phyloP scores from a whole-genome alignment of 53 echinoderm and acorn worm genomes.

The Echinarachnius parma region DNA sequence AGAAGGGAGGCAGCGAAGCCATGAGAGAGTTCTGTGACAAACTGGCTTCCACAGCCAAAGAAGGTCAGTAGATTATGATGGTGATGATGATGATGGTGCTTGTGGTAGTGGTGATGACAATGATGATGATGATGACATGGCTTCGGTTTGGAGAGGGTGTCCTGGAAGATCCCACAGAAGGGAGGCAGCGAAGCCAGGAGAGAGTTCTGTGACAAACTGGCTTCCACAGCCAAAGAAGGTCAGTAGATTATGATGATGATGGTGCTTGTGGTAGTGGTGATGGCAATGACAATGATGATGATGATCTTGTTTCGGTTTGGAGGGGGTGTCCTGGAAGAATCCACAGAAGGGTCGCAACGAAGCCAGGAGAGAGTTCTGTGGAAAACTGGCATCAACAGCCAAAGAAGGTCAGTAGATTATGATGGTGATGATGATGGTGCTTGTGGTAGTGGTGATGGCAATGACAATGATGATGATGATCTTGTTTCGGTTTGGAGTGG shows the following conservation, averaged over 20 bases:
- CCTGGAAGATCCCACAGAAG: background rate
- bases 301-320: too few species aligned
- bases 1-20: slow-evolving; percentile 1
- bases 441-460: too few species aligned
- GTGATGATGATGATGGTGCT: slow-evolving; percentile 28
- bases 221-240: slow-evolving; percentile 50
- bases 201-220: slow-evolving; percentile 53
- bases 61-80: slow-evolving; percentile 34
- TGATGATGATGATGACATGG: slow-evolving; percentile 58
- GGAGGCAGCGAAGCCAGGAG: slow-evolving; percentile 5
- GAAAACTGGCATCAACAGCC: slow-evolving; percentile 48
- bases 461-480: too few species aligned
- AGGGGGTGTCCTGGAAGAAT: slow-evolving; percentile 16
- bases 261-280: too few species aligned
- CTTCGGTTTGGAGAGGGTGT: background rate
- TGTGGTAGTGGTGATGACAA: slow-evolving; percentile 44
- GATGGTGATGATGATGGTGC: background rate
- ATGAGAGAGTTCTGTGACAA: slow-evolving; percentile 43
- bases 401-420: slow-evolving; percentile 41
- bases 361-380: slow-evolving; percentile 33
- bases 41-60: slow-evolving; percentile 45
- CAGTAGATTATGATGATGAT: background rate
- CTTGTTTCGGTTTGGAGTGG: slow-evolving; percentile 10
- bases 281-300: too few species aligned
- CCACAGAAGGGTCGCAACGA: slow-evolving; percentile 1